These are phyloP conservation scores for Pedionomus torquatus DNA, from an alignment of 2,113 vertebrate genomes.

Conservation along the genomic window DNA sequence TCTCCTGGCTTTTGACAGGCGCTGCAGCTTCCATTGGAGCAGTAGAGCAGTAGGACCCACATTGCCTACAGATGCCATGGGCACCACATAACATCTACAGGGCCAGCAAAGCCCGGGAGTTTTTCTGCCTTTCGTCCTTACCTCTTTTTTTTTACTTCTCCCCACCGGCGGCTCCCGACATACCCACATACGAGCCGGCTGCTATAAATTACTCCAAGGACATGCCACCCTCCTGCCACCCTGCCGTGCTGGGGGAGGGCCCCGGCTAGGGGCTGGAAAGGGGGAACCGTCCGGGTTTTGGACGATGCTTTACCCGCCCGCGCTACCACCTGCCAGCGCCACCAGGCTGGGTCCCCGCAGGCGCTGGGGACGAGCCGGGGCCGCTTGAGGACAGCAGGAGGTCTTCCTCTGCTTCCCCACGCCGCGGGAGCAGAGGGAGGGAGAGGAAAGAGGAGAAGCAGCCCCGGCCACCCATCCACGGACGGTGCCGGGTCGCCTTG, in stretches of 20 bases:
- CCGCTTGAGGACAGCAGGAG: neutral
- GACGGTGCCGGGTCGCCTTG: neutral
- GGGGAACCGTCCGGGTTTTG: no score
- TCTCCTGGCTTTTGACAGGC: neutral
- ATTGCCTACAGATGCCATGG: neutral
- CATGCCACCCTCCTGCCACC: neutral
- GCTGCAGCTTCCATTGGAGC: neutral
- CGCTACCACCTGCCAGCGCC: neutral
- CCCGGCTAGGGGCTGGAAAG: neutral
- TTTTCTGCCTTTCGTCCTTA: neutral
- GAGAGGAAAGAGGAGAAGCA: neutral
- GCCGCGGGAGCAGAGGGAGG: neutral
- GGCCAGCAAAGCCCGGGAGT: neutral
- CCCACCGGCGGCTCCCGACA: neutral
- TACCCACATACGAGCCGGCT: neutral
- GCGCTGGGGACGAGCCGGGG: neutral
- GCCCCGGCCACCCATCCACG: no score
- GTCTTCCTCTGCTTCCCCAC: neutral
- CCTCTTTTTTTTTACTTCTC: neutral
- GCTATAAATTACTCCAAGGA: neutral
- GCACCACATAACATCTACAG: fast-evolving
- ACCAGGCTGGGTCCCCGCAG: neutral
- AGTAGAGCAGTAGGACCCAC: neutral
- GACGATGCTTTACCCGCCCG: neutral
- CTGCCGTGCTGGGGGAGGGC: neutral